A percentile compares a stretch with the other conserved stretches of the same genome.
Evolutionary conservation across 2,113 vertebrate genomes (phyloP).

Genomic region (Gallinago media): DNA sequence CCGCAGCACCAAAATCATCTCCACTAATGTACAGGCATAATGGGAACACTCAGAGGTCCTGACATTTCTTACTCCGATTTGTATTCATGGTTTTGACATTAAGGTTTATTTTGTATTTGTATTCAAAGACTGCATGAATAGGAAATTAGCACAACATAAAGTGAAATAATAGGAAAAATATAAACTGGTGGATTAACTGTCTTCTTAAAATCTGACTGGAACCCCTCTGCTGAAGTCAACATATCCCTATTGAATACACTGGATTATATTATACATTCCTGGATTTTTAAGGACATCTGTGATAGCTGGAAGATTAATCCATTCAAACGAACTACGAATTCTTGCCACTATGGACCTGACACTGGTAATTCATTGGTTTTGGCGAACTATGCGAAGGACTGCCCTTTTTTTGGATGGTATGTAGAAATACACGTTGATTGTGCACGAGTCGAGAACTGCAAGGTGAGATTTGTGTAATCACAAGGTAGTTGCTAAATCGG

Average conservation of each 20-base stretch:
- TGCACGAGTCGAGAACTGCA: background rate
- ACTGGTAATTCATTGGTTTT: background rate
- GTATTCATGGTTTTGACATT: background rate
- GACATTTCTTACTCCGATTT: background rate
- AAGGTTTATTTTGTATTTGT: constrained; percentile 9
- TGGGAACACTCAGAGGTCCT: background rate
- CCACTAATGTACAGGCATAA: background rate
- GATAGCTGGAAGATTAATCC: constrained; percentile 15
- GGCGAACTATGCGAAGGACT: background rate
- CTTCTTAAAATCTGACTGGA: background rate
- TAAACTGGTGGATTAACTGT: background rate
- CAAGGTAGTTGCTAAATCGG: background rate
- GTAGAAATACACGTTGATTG: background rate
- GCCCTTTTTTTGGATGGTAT: background rate
- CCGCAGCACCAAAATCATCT: background rate
- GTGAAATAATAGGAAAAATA: background rate
- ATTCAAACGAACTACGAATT: background rate
- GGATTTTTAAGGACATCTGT: background rate
- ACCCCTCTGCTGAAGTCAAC: background rate
- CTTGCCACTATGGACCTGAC: background rate
- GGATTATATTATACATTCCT: background rate
- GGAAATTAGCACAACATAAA: background rate
- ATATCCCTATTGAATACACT: background rate
- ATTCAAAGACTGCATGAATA: background rate
- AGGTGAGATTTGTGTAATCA: background rate